phyloP scores from a whole-genome alignment of 2,113 vertebrate genomes.

The Pedetes capensis region DNA sequence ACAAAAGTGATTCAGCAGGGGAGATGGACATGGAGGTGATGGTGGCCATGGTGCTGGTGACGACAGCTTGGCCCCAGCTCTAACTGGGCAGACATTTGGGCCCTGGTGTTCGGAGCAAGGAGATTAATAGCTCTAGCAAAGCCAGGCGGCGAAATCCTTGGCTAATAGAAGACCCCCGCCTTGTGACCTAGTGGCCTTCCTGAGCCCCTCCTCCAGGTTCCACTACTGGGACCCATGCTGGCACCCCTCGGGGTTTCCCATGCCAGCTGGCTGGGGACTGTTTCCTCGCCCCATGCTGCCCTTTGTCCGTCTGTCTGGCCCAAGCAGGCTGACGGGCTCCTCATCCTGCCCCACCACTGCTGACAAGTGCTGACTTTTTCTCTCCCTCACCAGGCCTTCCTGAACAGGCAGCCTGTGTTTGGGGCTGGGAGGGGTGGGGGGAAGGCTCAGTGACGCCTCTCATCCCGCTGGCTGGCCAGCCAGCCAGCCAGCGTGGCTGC shows the following conservation, averaged over 20 bases:
- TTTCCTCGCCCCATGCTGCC: constrained; percentile 39
- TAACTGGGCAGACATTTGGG: not conserved
- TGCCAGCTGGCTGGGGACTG: constrained; percentile 48
- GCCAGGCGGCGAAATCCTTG: not conserved
- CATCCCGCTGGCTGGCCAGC: constrained; percentile 55
- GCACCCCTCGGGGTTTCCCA: not conserved
- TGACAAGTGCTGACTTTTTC: constrained; percentile 67
- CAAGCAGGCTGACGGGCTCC: constrained; percentile 32
- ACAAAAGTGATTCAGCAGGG: not conserved
- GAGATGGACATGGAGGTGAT: not conserved
- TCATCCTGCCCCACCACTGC: constrained; percentile 14
- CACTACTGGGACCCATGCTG: constrained; percentile 41
- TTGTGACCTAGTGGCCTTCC: constrained; percentile 54
- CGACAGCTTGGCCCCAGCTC: not conserved
- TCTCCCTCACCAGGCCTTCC: constrained; percentile 48
- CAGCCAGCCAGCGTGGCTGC: constrained; percentile 60
- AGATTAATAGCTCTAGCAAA: not conserved
- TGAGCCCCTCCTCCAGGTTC: not conserved
- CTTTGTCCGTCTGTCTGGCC: constrained; percentile 54
- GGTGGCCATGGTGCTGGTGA: fast-evolving
- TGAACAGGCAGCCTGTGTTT: constrained; percentile 75
- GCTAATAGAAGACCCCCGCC: not conserved
- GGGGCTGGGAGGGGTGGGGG: constrained; percentile 53
- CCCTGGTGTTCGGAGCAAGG: too few relatives aligned
- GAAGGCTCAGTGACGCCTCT: constrained; percentile 62